Percentiles rank a stretch among this genome's conserved stretches.
Evolutionary conservation across 1,140 invertebrate species (phyloP).

Genomic region (Listronotus oregonensis): DNA sequence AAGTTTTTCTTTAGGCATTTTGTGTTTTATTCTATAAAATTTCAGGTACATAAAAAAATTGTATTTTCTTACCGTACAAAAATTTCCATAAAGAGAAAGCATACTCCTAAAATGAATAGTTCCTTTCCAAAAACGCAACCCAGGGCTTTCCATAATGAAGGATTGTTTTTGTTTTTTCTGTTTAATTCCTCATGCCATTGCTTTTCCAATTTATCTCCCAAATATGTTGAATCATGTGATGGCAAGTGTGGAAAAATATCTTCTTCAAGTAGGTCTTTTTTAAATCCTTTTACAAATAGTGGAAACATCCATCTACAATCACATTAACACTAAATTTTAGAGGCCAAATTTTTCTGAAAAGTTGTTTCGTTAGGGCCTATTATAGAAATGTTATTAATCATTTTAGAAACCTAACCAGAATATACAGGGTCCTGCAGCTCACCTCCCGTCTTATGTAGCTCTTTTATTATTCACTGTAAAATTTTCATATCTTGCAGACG

Average conservation of each 20-base stretch:
- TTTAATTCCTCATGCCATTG: slow-evolving; percentile 59
- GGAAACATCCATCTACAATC: slow-evolving; percentile 54
- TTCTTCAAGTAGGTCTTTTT: slow-evolving; percentile 41
- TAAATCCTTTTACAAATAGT: slow-evolving; percentile 42
- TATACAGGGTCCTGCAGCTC: too few species aligned
- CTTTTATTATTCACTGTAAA: too few species aligned
- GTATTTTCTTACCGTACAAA: background rate
- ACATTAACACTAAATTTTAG: too few species aligned
- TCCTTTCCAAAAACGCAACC: slow-evolving; percentile 51
- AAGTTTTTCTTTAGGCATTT: too few species aligned
- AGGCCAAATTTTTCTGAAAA: too few species aligned
- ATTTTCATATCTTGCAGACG: too few species aligned
- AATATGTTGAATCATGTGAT: slow-evolving; percentile 35
- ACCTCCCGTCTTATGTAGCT: too few species aligned
- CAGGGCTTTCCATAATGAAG: slow-evolving; percentile 53
- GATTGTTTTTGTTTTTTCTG: slow-evolving; percentile 39
- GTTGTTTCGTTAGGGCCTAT: too few species aligned
- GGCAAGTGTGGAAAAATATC: slow-evolving; percentile 33
- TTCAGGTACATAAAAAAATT: too few species aligned
- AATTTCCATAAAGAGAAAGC: background rate
- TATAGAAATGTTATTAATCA: too few species aligned
- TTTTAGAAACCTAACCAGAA: too few species aligned
- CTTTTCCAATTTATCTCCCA: slow-evolving; percentile 63
- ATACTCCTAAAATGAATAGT: slow-evolving; percentile 56
- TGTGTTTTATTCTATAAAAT: too few species aligned